Evolutionary conservation across 1,140 invertebrate genomes (phyloP).

Genomic region (Oreohelix idahoensis): DNA sequence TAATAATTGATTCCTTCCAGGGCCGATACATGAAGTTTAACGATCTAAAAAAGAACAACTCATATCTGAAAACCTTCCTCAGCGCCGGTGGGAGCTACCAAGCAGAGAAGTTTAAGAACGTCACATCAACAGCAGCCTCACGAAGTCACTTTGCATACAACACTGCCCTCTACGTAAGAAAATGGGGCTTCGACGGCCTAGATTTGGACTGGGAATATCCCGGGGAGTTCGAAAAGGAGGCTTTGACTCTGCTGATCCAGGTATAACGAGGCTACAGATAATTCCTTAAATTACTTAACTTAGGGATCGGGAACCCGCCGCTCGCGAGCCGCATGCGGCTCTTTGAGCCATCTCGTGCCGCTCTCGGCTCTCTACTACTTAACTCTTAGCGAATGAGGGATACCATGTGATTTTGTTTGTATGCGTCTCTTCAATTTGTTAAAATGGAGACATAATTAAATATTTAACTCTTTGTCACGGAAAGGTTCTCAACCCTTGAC

Average conservation of each 20-base stretch:
- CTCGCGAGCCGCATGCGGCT: no score
- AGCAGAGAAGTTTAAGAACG: constrained; percentile 39
- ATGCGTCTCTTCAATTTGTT: no score
- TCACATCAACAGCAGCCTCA: neutral
- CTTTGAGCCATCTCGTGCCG: no score
- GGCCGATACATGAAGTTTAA: constrained; percentile 45
- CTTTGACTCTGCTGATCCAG: constrained; percentile 42
- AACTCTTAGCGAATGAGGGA: no score
- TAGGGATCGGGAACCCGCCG: no score
- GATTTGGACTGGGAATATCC: constrained; percentile 59
- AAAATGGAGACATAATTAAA: no score
- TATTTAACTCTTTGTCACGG: no score
- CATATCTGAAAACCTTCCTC: constrained; percentile 44
- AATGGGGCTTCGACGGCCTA: constrained; percentile 52
- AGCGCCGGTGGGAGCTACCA: constrained; percentile 48
- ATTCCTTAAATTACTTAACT: no score
- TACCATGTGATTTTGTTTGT: no score
- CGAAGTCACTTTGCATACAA: constrained; percentile 42
- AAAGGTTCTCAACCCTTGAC: no score
- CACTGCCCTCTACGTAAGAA: constrained; percentile 41
- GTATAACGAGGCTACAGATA: neutral
- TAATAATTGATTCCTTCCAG: constrained; percentile 3
- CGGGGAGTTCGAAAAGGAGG: neutral
- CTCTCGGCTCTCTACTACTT: no score
- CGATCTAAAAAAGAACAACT: constrained; percentile 42